These are phyloP conservation scores for Neogobius melanostomus DNA, from an alignment of 2,113 vertebrate species.

Conservation along the genomic window DNA sequence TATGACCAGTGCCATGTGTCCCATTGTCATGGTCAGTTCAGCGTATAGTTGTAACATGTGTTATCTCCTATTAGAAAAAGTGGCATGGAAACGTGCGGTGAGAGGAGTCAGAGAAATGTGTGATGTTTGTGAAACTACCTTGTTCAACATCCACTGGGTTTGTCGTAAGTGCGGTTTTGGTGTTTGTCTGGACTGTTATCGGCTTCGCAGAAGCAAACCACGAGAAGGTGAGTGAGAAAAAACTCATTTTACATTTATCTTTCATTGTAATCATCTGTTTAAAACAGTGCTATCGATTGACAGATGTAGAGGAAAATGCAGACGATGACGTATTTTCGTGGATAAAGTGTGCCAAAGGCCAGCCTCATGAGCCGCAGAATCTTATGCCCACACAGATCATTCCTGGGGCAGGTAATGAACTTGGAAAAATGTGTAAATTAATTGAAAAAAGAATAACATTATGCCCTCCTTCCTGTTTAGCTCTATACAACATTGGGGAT, in stretches of 20 bases:
- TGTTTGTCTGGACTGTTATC: conserved; percentile 96
- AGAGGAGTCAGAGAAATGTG: conserved; percentile 97
- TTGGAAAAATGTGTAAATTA: background rate
- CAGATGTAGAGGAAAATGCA: conserved; percentile 87
- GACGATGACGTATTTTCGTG: conserved; percentile 97
- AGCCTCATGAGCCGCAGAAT: conserved; percentile 96
- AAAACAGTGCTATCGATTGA: background rate
- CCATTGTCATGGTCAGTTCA: background rate
- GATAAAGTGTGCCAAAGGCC: conserved; percentile 98
- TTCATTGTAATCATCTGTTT: background rate
- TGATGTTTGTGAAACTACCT: conserved; percentile 96
- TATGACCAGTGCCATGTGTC: background rate
- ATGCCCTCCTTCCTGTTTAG: conserved; percentile 67
- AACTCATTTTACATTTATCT: background rate
- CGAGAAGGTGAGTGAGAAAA: conserved; percentile 81
- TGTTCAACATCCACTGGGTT: conserved; percentile 99
- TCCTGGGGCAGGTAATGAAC: conserved; percentile 89
- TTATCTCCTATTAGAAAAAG: conserved; percentile 82
- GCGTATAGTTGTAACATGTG: background rate
- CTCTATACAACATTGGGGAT: conserved; percentile 97
- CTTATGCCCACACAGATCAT: conserved; percentile 99
- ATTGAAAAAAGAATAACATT: background rate
- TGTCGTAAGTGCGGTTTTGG: conserved; percentile 98
- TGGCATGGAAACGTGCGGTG: conserved; percentile 97
- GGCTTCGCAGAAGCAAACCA: conserved; percentile 90